A percentile compares a stretch with the other conserved stretches of the same genome.
Conservation (phyloP, 2,113 vertebrate genomes). For the Neodontobutis hainanensis region DNA sequence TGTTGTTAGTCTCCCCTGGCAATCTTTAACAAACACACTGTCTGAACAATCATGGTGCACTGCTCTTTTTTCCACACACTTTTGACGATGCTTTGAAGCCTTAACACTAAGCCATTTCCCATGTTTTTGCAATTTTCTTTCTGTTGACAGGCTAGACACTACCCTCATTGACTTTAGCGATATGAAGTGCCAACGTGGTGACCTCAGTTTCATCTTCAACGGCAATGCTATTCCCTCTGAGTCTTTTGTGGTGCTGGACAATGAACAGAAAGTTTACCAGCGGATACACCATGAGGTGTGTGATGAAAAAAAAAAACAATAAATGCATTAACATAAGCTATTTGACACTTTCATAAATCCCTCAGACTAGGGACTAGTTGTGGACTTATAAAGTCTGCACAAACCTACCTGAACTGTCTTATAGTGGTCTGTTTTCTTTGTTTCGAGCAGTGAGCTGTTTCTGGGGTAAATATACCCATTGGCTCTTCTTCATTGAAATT, state of each 20-base stretch:
- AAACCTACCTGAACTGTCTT: too few species aligned
- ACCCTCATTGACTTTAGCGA: constrained; percentile 99
- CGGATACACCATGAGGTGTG: constrained; percentile 95
- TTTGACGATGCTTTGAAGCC: not conserved
- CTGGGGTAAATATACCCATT: too few species aligned
- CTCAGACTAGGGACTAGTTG: too few species aligned
- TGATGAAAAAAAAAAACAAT: not conserved
- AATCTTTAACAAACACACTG: constrained; percentile 29
- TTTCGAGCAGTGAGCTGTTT: too few species aligned
- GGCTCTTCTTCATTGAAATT: too few species aligned
- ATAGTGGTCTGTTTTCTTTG: too few species aligned
- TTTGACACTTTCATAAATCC: too few species aligned
- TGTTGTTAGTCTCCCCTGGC: constrained; percentile 8
- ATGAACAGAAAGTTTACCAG: constrained; percentile 98
- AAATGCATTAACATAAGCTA: not conserved
- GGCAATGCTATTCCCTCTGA: constrained; percentile 92
- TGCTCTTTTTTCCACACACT: not conserved
- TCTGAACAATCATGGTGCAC: constrained; percentile 6
- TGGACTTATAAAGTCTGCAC: too few species aligned
- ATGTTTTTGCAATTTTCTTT: not conserved
- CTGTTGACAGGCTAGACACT: constrained; percentile 89
- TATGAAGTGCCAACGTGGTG: constrained; percentile 99
- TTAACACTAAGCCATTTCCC: not conserved
- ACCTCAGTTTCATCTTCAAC: constrained; percentile 98
- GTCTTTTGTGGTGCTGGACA: constrained; percentile 98